Conservation (phyloP, 2,888 invertebrate species). For the Xanthia icteritia region DNA sequence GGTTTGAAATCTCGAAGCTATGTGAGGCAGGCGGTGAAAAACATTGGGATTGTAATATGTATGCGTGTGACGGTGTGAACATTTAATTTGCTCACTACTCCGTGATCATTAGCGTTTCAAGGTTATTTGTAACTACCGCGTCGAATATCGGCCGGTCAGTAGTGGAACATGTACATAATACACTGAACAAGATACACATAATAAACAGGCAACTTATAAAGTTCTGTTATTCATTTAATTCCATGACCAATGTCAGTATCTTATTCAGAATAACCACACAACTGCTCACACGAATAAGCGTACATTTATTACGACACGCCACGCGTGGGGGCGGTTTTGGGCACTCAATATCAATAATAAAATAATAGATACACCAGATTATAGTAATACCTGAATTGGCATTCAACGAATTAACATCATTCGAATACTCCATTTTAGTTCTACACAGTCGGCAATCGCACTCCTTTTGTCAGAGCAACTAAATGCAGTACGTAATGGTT, state of each 20-base stretch:
- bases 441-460: conserved; percentile 12
- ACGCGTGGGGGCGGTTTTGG: not conserved
- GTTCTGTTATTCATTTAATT: conserved; percentile 15
- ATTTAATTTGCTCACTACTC: conserved; percentile 44
- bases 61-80: not conserved
- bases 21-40: not conserved
- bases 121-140: conserved; percentile 30
- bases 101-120: conserved; percentile 33
- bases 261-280: conserved; percentile 32
- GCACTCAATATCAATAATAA: conserved; percentile 7
- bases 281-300: conserved; percentile 8
- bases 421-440: conserved; percentile 5
- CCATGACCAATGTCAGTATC: conserved; percentile 48
- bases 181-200: conserved; percentile 50
- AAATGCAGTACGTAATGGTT: not conserved
- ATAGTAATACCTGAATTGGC: conserved; percentile 21
- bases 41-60: not conserved
- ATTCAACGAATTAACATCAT: not conserved
- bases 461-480: not conserved
- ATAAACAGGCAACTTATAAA: conserved; percentile 17
- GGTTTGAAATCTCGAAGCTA: not conserved
- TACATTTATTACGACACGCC: conserved; percentile 23
- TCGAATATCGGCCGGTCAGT: conserved; percentile 34
- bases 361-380: conserved; percentile 1
- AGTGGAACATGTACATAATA: conserved; percentile 60